Evolutionary conservation across 2,113 vertebrate genomes (phyloP), one percentile per base, ranked within the genome.

Genomic region (Hippoglossus stenolepis): DNA sequence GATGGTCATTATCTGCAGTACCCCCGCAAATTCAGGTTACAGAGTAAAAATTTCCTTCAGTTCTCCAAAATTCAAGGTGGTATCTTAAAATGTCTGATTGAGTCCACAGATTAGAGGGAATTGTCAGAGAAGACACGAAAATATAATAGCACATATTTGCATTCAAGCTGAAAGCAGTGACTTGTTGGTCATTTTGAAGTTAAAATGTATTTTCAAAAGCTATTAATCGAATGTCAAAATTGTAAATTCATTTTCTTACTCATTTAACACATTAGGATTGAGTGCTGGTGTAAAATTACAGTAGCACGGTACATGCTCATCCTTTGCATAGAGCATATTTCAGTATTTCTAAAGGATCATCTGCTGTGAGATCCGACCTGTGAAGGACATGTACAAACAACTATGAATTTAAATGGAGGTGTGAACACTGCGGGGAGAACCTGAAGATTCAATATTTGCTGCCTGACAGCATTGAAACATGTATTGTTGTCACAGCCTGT

Each of bases 401-500:
- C 47, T 51, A 18, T 18, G 6, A 17, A 7, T 51, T 2, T n/a
- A 7, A 21, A 54, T 51, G 17, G 0, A 5, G 18, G 18, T 4
- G 18, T n/a, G 17, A 54, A 2, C 2, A 28, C 0, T 51, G 17
- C 49, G 0, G 11, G 3, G 20, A 49, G 43, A 26, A 54, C 20
- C 0, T 1, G 15, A 23, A 18, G 5, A 20, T 20, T 43, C 7
- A 28, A 17, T 5, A 53, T 0, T 2, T 10, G 7, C 53, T 15
- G 5, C 14, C 31, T 47, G 73, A 57, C 60, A 60, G 1, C 12
- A 18, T 1, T 28, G 1, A 51, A 58, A 74, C 64, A 31, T 65
- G 73, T 43, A 56, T 20, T 84, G 59, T 66, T 83, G 56, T 76
- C 74, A 84, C 7, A 69, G 57, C 17, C 40, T 57, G 68, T 24